These are phyloP conservation scores for Acleris emargana DNA, from an alignment of 2,888 invertebrate species.

Conservation along the genomic window DNA sequence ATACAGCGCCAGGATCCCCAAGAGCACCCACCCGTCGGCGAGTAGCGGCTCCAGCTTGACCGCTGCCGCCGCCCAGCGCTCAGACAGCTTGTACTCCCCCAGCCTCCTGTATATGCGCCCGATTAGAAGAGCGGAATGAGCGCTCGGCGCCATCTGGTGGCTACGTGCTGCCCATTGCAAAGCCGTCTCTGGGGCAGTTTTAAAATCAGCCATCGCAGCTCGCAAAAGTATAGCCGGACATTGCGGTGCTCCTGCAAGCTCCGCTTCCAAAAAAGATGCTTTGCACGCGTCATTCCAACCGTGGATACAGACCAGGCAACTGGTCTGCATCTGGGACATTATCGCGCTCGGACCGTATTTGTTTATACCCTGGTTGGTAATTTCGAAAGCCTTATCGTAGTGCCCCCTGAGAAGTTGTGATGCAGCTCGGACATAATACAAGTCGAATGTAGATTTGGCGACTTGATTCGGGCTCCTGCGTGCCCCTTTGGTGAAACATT, in stretches of 20 bases:
- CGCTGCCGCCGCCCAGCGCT: conserved; percentile 70
- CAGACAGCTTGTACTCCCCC: conserved; percentile 58
- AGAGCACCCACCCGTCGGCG: conserved; percentile 73
- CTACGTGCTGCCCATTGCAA: conserved; percentile 71
- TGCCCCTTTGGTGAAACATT: conserved; percentile 60
- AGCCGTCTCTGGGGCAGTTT: conserved; percentile 53
- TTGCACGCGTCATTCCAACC: conserved; percentile 69
- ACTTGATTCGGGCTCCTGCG: conserved; percentile 38
- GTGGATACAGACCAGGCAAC: conserved; percentile 53
- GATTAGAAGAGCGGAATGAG: conserved; percentile 65
- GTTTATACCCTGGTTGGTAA: conserved; percentile 54
- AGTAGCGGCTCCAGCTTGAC: conserved; percentile 68
- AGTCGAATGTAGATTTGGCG: conserved; percentile 48
- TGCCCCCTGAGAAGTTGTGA: conserved; percentile 58
- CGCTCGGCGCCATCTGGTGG: conserved; percentile 65
- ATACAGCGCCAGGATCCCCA: conserved; percentile 66
- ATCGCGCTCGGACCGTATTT: conserved; percentile 63
- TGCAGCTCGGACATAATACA: conserved; percentile 65
- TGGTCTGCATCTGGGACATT: conserved; percentile 67
- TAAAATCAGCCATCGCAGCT: conserved; percentile 60
- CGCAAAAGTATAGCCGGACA: conserved; percentile 59
- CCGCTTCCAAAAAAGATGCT: conserved; percentile 56
- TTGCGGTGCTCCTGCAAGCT: conserved; percentile 58
- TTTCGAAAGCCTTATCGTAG: conserved; percentile 54
- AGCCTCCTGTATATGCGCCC: conserved; percentile 60